phyloP scores from a whole-genome alignment of 53 echinoderm and acorn worm species.

The Holothuria scabra region DNA sequence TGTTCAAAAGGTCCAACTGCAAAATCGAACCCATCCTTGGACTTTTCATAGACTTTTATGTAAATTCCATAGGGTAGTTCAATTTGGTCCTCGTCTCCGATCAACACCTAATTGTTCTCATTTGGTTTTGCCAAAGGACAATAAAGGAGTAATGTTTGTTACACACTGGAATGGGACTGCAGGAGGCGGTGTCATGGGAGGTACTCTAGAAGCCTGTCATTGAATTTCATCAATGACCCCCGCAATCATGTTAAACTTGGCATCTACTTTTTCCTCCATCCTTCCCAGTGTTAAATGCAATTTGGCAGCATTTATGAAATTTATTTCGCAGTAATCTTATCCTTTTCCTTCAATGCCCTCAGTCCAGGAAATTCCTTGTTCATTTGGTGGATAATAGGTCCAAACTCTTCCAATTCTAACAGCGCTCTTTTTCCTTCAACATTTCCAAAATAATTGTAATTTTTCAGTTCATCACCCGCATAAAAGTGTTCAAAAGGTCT shows the following conservation, averaged over 20 bases:
- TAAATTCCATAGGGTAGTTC: no score
- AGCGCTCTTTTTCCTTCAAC: background rate
- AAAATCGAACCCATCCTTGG: constrained; percentile 2
- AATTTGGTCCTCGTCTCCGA: no score
- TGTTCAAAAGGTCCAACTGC: background rate
- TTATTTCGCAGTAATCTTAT: background rate
- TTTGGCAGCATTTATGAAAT: background rate
- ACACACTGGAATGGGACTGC: background rate
- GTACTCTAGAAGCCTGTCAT: background rate
- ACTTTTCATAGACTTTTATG: no score
- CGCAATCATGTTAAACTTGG: background rate
- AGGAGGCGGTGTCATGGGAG: background rate
- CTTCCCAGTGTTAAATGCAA: background rate
- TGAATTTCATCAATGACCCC: background rate
- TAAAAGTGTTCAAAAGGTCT: background rate
- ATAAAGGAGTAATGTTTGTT: background rate
- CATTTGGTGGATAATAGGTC: background rate
- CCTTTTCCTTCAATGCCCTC: background rate
- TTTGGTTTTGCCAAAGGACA: no score
- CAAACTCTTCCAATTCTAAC: background rate
- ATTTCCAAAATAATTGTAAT: constrained; percentile 7
- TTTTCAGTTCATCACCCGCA: background rate
- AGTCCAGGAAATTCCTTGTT: background rate
- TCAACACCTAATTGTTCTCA: no score
- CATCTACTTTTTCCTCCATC: background rate